Conservation (phyloP, 2,797 vertebrate species). For the Atherinosoma microstoma region DNA sequence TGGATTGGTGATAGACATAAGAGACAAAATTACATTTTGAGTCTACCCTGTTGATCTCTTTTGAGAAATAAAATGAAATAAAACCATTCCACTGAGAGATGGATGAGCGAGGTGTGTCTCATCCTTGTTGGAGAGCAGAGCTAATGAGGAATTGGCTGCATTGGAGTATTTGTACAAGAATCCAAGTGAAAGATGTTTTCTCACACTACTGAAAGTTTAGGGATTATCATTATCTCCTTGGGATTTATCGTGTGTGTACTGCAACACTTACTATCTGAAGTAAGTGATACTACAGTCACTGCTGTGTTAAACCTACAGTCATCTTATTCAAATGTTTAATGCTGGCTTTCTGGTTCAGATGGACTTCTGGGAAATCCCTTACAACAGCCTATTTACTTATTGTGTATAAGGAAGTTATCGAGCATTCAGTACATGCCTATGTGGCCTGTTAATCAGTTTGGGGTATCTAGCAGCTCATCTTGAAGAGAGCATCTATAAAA, state of each 20-base stretch:
- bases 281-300: slow-evolving; percentile 37
- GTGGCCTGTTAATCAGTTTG: slow-evolving; percentile 39
- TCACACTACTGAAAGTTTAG: slow-evolving; percentile 57
- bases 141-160: slow-evolving; percentile 59
- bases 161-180: slow-evolving; percentile 62
- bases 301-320: slow-evolving; percentile 15
- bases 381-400: slow-evolving; percentile 13
- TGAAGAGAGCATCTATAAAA: slow-evolving; percentile 51
- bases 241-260: slow-evolving; percentile 65
- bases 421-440: neutral
- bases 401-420: slow-evolving; percentile 1
- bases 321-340: slow-evolving; percentile 22
- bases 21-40: slow-evolving; percentile 44
- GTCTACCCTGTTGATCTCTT: slow-evolving; percentile 29
- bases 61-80: slow-evolving; percentile 32
- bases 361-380: neutral
- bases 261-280: slow-evolving; percentile 40
- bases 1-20: slow-evolving; percentile 22
- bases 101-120: slow-evolving; percentile 23
- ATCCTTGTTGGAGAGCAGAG: slow-evolving; percentile 51
- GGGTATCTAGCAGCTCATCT: slow-evolving; percentile 48
- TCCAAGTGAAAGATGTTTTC: slow-evolving; percentile 56
- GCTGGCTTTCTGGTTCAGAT: slow-evolving; percentile 2
- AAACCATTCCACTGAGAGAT: slow-evolving; percentile 20
- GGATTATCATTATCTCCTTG: slow-evolving; percentile 71